Base-by-base conservation (phyloP, 1,140 invertebrate species). In the Drosophila tropicalis region DNA sequence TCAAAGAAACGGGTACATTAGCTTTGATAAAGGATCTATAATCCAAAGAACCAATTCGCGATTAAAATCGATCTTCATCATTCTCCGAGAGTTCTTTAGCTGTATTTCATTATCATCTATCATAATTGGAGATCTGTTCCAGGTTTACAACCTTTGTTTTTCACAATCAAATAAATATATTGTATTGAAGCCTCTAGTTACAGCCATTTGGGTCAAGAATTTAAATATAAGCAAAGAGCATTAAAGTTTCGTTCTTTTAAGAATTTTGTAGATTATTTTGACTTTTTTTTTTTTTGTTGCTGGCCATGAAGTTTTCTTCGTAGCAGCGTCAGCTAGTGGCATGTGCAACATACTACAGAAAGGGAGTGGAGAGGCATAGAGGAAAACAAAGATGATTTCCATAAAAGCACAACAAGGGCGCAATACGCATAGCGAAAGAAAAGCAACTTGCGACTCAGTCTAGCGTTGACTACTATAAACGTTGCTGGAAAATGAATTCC, bases 401-500 rank as follows among this genome's bases (percentile, higher is more conserved):
- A 86, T 86, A 87, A 86, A 79, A 79, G 83, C 76, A 76, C 72
- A 79, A 67, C 71, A 73, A 62, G 69, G 66, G 40, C 66, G 76
- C 41, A 66, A 66, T 13, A 12, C 62, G 66, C 56, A 15, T 58
- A 62, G 67, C 65, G 64, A 69, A 87, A 70, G 54, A 62, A 61
- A 67, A 58, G 47, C 40, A 62, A 76, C 55, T 58, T 36, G 56
- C 56, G 34, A n/a, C n/a, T 34, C 29, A 15, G 29, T 9, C 7
- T 15, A 57, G 55, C 13, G 13, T 5, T 7, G 56, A 34, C 15
- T 36, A 19, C 32, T 9, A 51, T 51, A 36, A 58, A 58, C 15
- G 56, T 36, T 58, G 17, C 17, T 58, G 32, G 9, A 12, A 57
- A 34, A n/a, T 29, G n/a, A 9, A 47, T 47, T 47, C 44, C 15